Evolutionary conservation across 2,797 vertebrate genomes (phyloP).

Genomic region (Avahi laniger): DNA sequence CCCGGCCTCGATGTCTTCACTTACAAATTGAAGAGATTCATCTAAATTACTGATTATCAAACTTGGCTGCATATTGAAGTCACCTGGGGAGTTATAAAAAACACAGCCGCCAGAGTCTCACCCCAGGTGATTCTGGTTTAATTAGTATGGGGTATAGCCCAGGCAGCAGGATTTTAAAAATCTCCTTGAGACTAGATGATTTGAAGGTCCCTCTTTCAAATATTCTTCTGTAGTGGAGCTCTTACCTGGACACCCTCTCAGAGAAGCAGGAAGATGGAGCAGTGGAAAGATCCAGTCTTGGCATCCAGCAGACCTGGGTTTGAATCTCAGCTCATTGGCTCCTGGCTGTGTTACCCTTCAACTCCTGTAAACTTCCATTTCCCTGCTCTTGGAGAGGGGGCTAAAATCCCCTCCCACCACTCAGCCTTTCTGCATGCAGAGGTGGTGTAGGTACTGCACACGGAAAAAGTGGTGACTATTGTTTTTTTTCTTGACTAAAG

Average conservation of each 20-base stretch:
- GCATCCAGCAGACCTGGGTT: not conserved
- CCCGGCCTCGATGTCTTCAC: not conserved
- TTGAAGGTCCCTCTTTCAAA: not conserved
- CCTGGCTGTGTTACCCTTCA: not conserved
- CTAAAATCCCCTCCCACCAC: not conserved
- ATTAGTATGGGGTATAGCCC: not conserved
- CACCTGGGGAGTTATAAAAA: constrained; percentile 13
- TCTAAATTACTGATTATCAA: not conserved
- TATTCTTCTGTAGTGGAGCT: not conserved
- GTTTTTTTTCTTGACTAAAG: constrained; percentile 81
- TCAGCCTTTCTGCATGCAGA: not conserved
- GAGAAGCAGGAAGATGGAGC: not conserved
- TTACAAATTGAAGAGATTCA: not conserved
- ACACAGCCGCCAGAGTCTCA: not conserved
- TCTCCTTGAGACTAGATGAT: not conserved
- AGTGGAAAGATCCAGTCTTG: not conserved
- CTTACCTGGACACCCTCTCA: not conserved
- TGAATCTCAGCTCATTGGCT: not conserved
- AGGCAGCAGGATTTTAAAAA: not conserved
- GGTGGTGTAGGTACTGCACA: not conserved
- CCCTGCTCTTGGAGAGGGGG: not conserved
- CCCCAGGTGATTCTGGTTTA: not conserved
- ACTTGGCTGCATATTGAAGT: not conserved
- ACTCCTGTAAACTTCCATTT: not conserved
- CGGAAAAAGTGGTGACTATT: not conserved